Percentiles rank a stretch among this genome's conserved stretches.
phyloP scores from a whole-genome alignment of 1,140 invertebrate genomes.

The Bilobella aurantiaca region DNA sequence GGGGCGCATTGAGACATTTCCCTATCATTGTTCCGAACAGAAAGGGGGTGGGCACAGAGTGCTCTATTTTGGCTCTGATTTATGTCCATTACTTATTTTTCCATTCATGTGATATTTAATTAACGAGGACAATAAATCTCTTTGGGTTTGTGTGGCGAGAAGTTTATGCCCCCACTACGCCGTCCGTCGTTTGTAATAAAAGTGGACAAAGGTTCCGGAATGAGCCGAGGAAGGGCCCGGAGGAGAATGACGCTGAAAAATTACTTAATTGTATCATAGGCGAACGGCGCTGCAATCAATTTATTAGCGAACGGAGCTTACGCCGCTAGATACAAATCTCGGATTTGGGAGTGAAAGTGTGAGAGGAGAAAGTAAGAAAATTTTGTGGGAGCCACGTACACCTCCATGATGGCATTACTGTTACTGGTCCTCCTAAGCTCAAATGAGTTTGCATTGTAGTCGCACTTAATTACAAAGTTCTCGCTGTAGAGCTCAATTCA shows the following conservation, averaged over 20 bases:
- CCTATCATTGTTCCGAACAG: too few relatives aligned
- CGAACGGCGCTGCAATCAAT: background rate
- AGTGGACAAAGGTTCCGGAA: background rate
- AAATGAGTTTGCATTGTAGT: background rate
- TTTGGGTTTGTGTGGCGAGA: too few relatives aligned
- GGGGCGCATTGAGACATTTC: too few relatives aligned
- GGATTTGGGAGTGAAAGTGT: too few relatives aligned
- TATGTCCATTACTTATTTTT: slow-evolving; percentile 29
- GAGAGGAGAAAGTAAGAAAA: too few relatives aligned
- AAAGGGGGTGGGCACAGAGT: background rate
- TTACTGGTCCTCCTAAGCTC: background rate
- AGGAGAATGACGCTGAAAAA: background rate
- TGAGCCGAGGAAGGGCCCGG: background rate
- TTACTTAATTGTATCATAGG: background rate
- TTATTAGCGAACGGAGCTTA: background rate
- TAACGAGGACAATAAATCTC: slow-evolving; percentile 35
- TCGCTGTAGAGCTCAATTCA: background rate
- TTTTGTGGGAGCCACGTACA: too few relatives aligned
- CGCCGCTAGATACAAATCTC: too few relatives aligned
- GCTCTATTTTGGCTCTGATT: slow-evolving; percentile 33
- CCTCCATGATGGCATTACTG: too few relatives aligned
- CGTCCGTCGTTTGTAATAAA: background rate
- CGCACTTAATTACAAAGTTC: background rate
- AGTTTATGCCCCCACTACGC: background rate
- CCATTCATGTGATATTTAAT: slow-evolving; percentile 34